Evolutionary conservation across 2,113 vertebrate species (phyloP), one percentile per base, ranked within the genome.

Genomic region (Gallinago jamesoni): DNA sequence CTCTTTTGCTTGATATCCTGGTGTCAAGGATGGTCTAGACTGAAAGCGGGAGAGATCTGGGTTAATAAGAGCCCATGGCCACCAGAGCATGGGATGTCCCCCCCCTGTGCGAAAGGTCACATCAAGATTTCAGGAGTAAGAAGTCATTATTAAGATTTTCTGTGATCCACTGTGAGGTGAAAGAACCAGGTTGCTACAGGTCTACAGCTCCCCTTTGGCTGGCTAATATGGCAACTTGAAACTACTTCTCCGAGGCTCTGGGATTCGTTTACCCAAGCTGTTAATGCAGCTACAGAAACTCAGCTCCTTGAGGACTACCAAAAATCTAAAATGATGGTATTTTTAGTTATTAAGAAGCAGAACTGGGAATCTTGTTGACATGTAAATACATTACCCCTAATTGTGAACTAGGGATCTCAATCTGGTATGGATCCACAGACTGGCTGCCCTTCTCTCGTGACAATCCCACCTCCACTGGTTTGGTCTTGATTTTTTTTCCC

Each of bases 41-140:
- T 25, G 37, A 84, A 48, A 35, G 50, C 8, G 22, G 52, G 27
- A 31, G n/a, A 80, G 47, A 50, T 27, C 22, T 11, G 73, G 50
- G 50, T 60, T 39, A 60, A 1, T 7, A 55, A 50, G 31, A 93
- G 64, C 52, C 48, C 37, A 6, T 0, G 13, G 21, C 30, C 39
- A 87, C 28, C 45, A 48, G 16, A 39, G 15, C 52, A 21, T 2
- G 10, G 28, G n/a, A 70, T 55, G 27, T 5, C 8, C 4, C 5
- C 2, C 2, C 2, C 1, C 28, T 12, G 4, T 17, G 33, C 0
- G 1, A 30, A 77, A 41, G 59, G 37, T 23, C 2, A 1, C 1
- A 7, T 15, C 70, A 53, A 2, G 2, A 4, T 45, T 59, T 59
- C n/a, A 59, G 64, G 83, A 70, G 30, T 62, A 7, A 24, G 27